Base-by-base conservation (phyloP, 1,140 invertebrate genomes). In the Dreissena rostriformis region DNA sequence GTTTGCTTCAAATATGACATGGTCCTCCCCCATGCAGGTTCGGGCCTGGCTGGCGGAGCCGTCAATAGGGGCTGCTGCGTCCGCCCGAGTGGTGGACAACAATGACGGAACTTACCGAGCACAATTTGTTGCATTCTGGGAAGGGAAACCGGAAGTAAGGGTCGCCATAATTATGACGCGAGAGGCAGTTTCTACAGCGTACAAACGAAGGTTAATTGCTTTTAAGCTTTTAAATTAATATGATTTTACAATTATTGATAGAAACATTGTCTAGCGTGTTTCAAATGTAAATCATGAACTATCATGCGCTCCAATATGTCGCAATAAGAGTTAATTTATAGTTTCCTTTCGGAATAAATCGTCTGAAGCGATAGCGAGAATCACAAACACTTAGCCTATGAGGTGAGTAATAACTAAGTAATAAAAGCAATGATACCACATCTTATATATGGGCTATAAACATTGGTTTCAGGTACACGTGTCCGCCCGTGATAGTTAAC, bases 81-180 rank as follows among this genome's bases (percentile, higher is more conserved):
- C 80, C 19, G 82, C 77, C 24, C 17, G 74, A 11, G 84, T 87
- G 19, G 73, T 61, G 7, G 84, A 87, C 76, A 49, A 86, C 72
- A 55, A 72, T 15, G 77, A 87, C 67, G 86, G 86, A 53, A 87
- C 75, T 82, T 87, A 87, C 57, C 26, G 78, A 11, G 84, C 86
- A 6, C 52, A 76, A 61, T 24, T 84, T 39, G 76, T 52, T 4
- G 65, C 79, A 24, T 78, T 86, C 39, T 87, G 86, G 86, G 63
- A 17, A 29, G 86, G 86, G 22, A 17, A 39, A 52, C 73, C 68
- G n/a, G 57, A 71, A 61, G 57, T 87, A 19, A 66, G 53, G 0
- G 84, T 77, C 0, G 68, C 81, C 15, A 72, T 87, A 26, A 71
- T 84, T 22, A 55, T 74, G 24, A 55, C 82, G 19, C 63, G 81